Base-by-base conservation (phyloP, 2,797 vertebrate genomes). In the Enteromius mattozi region DNA sequence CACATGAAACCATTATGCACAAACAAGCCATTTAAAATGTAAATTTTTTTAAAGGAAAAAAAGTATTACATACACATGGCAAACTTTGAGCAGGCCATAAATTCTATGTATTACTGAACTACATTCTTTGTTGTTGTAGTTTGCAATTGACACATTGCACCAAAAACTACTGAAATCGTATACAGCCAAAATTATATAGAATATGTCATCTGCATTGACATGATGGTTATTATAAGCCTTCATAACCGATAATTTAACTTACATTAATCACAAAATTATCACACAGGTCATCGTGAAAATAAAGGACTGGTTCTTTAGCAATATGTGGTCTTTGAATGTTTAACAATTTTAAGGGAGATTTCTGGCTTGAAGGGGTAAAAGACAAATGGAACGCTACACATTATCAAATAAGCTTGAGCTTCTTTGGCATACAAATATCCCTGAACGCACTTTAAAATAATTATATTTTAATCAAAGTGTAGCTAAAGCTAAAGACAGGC, bases 361-460 rank as follows among this genome's bases (percentile, higher is more conserved):
- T 87, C 81, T 88, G 79, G 70, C 69, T 71, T 83, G 54, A 68
- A 79, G 37, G 65, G 87, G 16, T 42, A 30, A 69, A 5, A 71
- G 54, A 27, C 16, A 47, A 59, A 81, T 37, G 24, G 82, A 65
- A 88, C 6, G 10, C 59, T 47, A 82, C 65, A 30, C 12, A 54
- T 35, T 68, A 27, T 83, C 21, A 88, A 80, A 89, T 54, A 78
- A 80, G 56, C 24, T 69, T 10, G 82, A 81, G 54, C 30, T 85
- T 91, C 90, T 92, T 92, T 92, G 91, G 91, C 86, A 88, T 75
- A 61, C n/a, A 51, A 87, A 78, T 49, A 88, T 91, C 89, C 89
- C 88, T 92, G 91, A 91, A 89, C 72, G 85, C 21, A 86, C 49
- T 79, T 83, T 56, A 75, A 66, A 81, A 68, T 84, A 42, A 49